Conservation (phyloP, 2,797 vertebrate genomes). For the Lutjanus argentimaculatus region DNA sequence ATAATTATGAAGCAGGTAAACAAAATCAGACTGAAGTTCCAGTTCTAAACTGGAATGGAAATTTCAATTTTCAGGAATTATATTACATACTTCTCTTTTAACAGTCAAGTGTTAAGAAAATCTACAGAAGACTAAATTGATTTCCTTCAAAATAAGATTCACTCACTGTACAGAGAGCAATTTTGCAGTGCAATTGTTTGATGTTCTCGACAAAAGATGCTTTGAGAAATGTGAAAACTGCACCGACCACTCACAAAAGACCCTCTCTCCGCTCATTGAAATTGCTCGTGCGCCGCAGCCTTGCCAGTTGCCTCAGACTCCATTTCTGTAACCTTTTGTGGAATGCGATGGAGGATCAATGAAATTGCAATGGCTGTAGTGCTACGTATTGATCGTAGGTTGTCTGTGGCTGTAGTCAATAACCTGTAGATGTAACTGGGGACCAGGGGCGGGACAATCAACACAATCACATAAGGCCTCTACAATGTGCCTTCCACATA, state of each 20-base stretch:
- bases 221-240: constrained; percentile 32
- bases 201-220: constrained; percentile 33
- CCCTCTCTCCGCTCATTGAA: constrained; percentile 38
- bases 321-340: constrained; percentile 79
- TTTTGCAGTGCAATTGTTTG: constrained; percentile 26
- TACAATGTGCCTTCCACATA: constrained; percentile 57
- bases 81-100: too few species aligned
- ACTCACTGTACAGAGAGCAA: background rate
- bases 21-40: too few species aligned
- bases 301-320: constrained; percentile 43
- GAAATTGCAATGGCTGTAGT: constrained; percentile 73
- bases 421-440: constrained; percentile 75
- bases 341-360: constrained; percentile 78
- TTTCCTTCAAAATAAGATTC: background rate
- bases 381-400: constrained; percentile 75
- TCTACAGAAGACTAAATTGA: background rate
- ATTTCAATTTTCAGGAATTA: too few species aligned
- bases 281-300: constrained; percentile 43
- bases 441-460: constrained; percentile 67
- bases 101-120: background rate
- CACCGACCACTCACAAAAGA: constrained; percentile 23
- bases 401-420: constrained; percentile 82
- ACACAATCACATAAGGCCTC: constrained; percentile 56
- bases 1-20: too few species aligned
- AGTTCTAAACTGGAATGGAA: too few species aligned